Evolutionary conservation across 23 tunicate species (phyloP).

Genomic region (Aplidium turbinatum): DNA sequence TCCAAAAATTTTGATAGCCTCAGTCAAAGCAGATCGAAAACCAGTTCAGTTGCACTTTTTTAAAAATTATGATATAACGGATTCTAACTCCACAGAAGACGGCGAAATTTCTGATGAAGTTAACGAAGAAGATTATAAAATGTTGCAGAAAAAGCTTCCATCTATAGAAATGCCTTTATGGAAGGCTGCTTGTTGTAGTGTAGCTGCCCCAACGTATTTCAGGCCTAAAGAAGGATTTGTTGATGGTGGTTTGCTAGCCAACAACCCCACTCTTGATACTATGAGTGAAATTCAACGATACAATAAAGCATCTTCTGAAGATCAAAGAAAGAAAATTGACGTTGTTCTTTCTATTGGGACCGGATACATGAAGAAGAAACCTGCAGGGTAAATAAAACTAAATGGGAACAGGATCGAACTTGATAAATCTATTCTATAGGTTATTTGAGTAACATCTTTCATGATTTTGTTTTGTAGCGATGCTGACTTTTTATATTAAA

Average conservation of each 20-base stretch:
- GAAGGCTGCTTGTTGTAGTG: conserved; percentile 73
- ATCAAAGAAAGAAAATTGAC: too few species aligned
- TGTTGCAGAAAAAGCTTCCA: conserved; percentile 2
- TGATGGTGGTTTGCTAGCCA: conserved; percentile 84
- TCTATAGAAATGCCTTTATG: conserved; percentile 32
- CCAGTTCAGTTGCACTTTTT: conserved; percentile 71
- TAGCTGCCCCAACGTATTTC: conserved; percentile 88
- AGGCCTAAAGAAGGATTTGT: conserved; percentile 61
- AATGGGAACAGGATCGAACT: too few species aligned
- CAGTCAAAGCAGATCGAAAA: conserved; percentile 66
- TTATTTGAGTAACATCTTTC: too few species aligned
- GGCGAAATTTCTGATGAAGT: conserved; percentile 15
- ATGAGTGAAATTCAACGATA: conserved; percentile 67
- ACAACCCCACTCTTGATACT: conserved; percentile 82
- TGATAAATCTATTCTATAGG: too few species aligned
- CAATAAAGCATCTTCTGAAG: too few species aligned
- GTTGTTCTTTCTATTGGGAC: too few species aligned
- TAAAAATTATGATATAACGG: conserved; percentile 71
- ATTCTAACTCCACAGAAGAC: too few species aligned
- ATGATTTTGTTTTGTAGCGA: too few species aligned
- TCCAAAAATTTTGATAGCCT: conserved; percentile 58
- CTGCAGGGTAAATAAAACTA: too few species aligned
- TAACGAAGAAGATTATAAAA: conserved; percentile 28
- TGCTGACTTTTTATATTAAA: too few species aligned
- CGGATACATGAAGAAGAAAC: too few species aligned